phyloP scores from a whole-genome alignment of 2,797 vertebrate genomes.

The Notamacropus eugenii region DNA sequence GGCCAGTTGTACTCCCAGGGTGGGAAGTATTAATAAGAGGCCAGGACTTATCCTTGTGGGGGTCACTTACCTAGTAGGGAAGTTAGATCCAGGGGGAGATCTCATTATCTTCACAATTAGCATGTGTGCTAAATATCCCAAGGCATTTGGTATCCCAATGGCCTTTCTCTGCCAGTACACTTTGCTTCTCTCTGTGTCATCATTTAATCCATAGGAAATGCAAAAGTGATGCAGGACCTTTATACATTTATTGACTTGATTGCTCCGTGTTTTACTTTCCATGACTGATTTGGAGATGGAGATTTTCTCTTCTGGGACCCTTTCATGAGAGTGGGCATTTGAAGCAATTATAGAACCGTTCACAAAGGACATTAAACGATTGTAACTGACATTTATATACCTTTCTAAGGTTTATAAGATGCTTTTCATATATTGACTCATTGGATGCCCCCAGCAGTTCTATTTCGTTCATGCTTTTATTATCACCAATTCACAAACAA shows the following conservation, averaged over 20 bases:
- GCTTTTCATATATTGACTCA: not conserved
- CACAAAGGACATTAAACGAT: not conserved
- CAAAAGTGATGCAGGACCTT: not conserved
- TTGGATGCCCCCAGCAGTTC: not conserved
- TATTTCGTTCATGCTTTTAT: not conserved
- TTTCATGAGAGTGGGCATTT: not conserved
- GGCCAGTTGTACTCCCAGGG: not conserved
- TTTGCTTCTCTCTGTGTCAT: not conserved
- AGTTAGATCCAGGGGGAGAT: conserved; percentile 55
- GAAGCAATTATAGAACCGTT: not conserved
- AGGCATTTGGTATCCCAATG: not conserved
- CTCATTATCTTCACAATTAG: not conserved
- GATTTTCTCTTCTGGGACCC: not conserved
- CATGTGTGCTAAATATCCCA: not conserved
- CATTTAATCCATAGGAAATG: not conserved
- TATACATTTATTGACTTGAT: not conserved
- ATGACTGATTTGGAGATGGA: not conserved
- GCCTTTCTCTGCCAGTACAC: not conserved
- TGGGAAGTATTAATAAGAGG: conserved; percentile 53
- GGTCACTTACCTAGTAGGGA: conserved; percentile 29
- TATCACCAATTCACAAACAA: not conserved
- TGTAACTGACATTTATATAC: too few relatives aligned
- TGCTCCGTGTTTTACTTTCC: not conserved
- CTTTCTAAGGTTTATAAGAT: not conserved
- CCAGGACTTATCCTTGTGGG: not conserved